Conservation (phyloP, 2,113 vertebrate genomes). For the Tautogolabrus adspersus region DNA sequence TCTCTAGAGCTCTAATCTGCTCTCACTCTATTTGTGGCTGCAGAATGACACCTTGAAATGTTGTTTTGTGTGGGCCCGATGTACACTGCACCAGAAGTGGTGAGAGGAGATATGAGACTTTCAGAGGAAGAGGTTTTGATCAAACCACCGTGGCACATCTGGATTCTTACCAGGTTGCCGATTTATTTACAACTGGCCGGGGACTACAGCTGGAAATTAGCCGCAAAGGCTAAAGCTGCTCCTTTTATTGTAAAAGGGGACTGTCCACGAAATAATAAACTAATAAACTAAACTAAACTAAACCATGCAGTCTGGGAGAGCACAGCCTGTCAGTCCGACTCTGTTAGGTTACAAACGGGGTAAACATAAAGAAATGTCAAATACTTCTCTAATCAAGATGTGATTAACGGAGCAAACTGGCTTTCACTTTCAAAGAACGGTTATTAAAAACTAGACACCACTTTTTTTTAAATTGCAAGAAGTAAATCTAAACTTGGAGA, state of each 20-base stretch:
- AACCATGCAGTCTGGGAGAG: conserved; percentile 1
- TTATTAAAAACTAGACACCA: too few relatives aligned
- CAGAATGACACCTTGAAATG: conserved; percentile 21
- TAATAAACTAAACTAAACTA: too few relatives aligned
- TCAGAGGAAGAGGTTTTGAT: conserved; percentile 12
- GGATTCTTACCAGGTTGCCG: conserved; percentile 4
- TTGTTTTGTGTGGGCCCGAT: conserved; percentile 8
- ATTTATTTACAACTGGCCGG: too few relatives aligned
- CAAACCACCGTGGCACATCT: conserved; percentile 20
- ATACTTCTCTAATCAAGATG: too few relatives aligned
- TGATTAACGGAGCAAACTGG: too few relatives aligned
- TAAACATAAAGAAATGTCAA: conserved; percentile 5
- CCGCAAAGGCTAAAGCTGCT: too few relatives aligned
- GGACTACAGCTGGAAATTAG: too few relatives aligned
- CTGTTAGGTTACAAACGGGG: background rate
- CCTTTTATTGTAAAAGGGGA: too few relatives aligned
- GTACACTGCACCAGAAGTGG: conserved; percentile 15
- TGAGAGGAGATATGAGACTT: background rate
- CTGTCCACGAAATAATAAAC: too few relatives aligned
- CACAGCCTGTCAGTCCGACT: background rate
- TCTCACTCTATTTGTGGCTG: conserved; percentile 40
- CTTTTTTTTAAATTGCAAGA: too few relatives aligned
- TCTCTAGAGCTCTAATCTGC: conserved; percentile 45
- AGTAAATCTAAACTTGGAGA: too few relatives aligned
- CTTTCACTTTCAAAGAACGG: too few relatives aligned